Evolutionary conservation across 2,797 vertebrate genomes (phyloP).

Genomic region (Psittacula derbiana): DNA sequence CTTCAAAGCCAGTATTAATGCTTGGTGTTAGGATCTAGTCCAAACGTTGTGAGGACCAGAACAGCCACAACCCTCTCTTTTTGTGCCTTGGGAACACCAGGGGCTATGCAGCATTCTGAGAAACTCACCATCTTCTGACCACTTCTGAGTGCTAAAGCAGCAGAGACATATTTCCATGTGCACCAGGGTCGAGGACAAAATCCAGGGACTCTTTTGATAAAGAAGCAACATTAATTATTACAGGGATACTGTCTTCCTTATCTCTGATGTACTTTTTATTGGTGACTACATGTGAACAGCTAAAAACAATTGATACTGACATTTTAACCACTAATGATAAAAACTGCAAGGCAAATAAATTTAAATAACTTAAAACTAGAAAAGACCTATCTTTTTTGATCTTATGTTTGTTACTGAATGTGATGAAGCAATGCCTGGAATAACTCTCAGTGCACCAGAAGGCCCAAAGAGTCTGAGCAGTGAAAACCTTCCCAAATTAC

Average conservation of each 20-base stretch:
- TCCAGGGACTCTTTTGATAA: not conserved
- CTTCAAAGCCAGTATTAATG: not conserved
- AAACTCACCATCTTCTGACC: too few relatives aligned
- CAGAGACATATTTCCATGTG: accelerated
- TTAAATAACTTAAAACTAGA: not conserved
- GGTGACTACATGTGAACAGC: constrained; percentile 27
- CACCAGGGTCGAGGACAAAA: not conserved
- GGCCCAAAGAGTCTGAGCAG: constrained; percentile 8
- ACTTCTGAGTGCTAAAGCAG: not conserved
- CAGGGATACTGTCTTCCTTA: constrained; percentile 26
- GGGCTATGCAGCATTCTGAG: accelerated
- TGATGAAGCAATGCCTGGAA: constrained; percentile 44
- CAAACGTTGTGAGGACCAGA: not conserved
- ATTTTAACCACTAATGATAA: not conserved
- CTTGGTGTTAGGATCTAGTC: not conserved
- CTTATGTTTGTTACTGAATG: not conserved
- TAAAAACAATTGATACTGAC: not conserved
- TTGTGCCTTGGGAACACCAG: not conserved
- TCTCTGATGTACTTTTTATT: constrained; percentile 28
- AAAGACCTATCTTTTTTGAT: not conserved
- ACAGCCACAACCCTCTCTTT: not conserved
- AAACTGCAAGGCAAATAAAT: not conserved
- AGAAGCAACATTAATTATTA: not conserved
- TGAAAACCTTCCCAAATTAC: constrained; percentile 21
- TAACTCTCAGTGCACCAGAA: constrained; percentile 5